phyloP scores from a whole-genome alignment of 2,888 invertebrate species.

The Morpho deidamia region DNA sequence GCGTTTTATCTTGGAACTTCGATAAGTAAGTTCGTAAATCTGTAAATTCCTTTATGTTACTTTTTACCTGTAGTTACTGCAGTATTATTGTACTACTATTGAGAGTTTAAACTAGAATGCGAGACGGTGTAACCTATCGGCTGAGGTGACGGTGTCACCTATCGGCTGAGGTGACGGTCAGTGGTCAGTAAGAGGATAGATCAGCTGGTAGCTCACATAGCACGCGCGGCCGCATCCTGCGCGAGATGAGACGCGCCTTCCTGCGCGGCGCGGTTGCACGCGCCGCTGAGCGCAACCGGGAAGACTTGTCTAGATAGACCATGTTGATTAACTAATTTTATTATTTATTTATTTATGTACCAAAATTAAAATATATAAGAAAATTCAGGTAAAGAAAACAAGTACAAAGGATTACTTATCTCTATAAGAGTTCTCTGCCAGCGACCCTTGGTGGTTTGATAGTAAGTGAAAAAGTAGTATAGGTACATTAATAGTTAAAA shows the following conservation, averaged over 20 bases:
- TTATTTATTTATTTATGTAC: too few relatives aligned
- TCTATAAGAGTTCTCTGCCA: too few relatives aligned
- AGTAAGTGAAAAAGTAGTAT: too few relatives aligned
- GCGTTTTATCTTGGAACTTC: too few relatives aligned
- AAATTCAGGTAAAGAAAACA: too few relatives aligned
- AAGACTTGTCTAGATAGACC: constrained; percentile 27
- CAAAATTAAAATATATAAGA: too few relatives aligned
- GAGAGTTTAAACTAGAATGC: background rate
- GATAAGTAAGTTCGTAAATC: too few relatives aligned
- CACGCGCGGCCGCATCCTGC: constrained; percentile 68
- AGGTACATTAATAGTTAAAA: too few relatives aligned
- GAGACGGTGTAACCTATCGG: constrained; percentile 4
- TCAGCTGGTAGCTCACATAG: constrained; percentile 34
- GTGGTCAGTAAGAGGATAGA: constrained; percentile 47
- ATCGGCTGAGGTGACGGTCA: constrained; percentile 35
- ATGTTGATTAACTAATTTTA: background rate
- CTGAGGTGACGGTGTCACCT: constrained; percentile 12
- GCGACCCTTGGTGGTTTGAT: too few relatives aligned
- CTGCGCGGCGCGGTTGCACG: constrained; percentile 75
- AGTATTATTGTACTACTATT: background rate
- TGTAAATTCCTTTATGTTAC: too few relatives aligned
- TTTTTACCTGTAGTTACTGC: background rate
- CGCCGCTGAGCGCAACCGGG: constrained; percentile 69
- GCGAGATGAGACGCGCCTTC: constrained; percentile 75
- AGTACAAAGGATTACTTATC: too few relatives aligned